A percentile compares a stretch with the other conserved stretches of the same genome.
Evolutionary conservation across 2,797 vertebrate species (phyloP).

Genomic region (Urophycis tenuis): DNA sequence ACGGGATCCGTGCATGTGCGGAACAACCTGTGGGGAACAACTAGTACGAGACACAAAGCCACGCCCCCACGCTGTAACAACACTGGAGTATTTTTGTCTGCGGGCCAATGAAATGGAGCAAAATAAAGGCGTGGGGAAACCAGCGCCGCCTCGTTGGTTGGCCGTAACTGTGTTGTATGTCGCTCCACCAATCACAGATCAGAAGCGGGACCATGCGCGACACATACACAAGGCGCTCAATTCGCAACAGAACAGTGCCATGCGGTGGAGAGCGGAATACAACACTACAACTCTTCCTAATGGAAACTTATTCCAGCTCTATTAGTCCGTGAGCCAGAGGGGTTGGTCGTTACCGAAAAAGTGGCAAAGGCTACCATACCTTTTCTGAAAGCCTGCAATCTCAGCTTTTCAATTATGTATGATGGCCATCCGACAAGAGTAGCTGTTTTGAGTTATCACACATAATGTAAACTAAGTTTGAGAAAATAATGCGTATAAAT

Average conservation of each 20-base stretch:
- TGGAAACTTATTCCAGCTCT: background rate
- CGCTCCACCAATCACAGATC: slow-evolving; percentile 16
- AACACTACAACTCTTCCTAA: background rate
- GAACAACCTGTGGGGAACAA: slow-evolving; percentile 16
- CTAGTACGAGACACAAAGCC: background rate
- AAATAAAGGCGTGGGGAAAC: background rate
- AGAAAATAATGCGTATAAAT: too few relatives aligned
- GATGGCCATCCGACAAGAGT: too few relatives aligned
- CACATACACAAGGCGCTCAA: slow-evolving; percentile 30
- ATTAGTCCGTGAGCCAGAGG: too few relatives aligned
- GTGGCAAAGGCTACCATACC: too few relatives aligned
- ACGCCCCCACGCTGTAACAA: slow-evolving; percentile 21
- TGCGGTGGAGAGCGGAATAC: slow-evolving; percentile 27
- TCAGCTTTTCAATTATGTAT: too few relatives aligned
- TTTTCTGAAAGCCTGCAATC: too few relatives aligned
- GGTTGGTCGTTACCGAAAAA: too few relatives aligned
- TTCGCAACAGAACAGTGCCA: slow-evolving; percentile 33
- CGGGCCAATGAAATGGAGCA: slow-evolving; percentile 13
- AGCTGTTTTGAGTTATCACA: too few relatives aligned
- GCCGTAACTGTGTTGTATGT: slow-evolving; percentile 18
- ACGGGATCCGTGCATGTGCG: slow-evolving; percentile 31
- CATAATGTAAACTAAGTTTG: too few relatives aligned
- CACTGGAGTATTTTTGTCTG: background rate
- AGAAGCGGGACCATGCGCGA: slow-evolving; percentile 16
- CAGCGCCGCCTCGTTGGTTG: background rate